phyloP scores from a whole-genome alignment of 2,113 vertebrate genomes.

The Phycodurus eques region DNA sequence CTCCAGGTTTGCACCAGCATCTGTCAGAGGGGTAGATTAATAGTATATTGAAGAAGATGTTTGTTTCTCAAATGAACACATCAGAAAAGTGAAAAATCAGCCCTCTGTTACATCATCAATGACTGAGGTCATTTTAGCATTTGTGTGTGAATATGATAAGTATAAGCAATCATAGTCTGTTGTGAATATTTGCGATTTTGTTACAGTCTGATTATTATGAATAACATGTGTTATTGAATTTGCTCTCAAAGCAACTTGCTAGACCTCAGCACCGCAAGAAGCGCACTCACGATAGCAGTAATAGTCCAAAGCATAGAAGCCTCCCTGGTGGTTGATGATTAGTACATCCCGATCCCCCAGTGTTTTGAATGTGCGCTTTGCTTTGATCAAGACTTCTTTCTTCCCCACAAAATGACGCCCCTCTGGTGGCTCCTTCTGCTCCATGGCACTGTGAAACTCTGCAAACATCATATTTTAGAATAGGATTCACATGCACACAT shows the following conservation, averaged over 20 bases:
- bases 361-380: slow-evolving; percentile 69
- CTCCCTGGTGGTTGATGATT: slow-evolving; percentile 79
- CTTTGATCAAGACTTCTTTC: slow-evolving; percentile 80
- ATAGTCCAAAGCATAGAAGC: slow-evolving; percentile 85
- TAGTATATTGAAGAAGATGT: slow-evolving; percentile 24
- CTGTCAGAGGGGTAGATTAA: slow-evolving; percentile 64
- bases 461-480: background rate
- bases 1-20: slow-evolving; percentile 81
- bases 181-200: background rate
- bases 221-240: background rate
- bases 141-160: background rate
- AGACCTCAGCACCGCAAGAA: background rate
- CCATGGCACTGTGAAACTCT: slow-evolving; percentile 34
- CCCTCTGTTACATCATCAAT: background rate
- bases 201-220: background rate
- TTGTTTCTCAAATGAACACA: too few species aligned
- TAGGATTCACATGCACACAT: background rate
- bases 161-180: background rate
- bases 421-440: slow-evolving; percentile 41
- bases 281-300: slow-evolving; percentile 89
- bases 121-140: background rate
- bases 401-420: slow-evolving; percentile 74
- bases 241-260: background rate
- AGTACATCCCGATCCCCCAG: slow-evolving; percentile 81
- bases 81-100: background rate